phyloP scores from a whole-genome alignment of 2,888 invertebrate genomes.

The Diabrotica balteata region DNA sequence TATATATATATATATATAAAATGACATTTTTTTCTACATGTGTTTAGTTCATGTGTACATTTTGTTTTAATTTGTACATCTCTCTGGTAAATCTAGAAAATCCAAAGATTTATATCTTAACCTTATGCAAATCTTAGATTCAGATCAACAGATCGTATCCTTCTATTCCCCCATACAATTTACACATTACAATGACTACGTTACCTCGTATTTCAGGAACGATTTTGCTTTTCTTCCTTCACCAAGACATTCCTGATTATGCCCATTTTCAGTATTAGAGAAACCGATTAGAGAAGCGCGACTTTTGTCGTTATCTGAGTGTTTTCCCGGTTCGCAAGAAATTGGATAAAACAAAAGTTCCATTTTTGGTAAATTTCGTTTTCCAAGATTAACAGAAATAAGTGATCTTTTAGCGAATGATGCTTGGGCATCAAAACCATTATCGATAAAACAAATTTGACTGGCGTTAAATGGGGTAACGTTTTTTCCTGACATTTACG shows the following conservation, averaged over 20 bases:
- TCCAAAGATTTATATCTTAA: too few relatives aligned
- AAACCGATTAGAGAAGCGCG: conserved; percentile 1
- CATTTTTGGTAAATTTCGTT: conserved; percentile 1
- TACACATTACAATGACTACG: too few relatives aligned
- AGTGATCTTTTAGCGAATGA: not conserved
- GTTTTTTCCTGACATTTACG: not conserved
- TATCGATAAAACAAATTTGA: not conserved
- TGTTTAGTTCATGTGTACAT: too few relatives aligned
- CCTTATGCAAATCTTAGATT: too few relatives aligned
- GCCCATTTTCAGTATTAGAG: not conserved
- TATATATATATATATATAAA: too few relatives aligned
- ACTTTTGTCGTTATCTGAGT: not conserved
- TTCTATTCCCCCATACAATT: too few relatives aligned
- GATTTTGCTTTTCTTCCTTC: too few relatives aligned
- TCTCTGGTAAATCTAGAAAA: too few relatives aligned
- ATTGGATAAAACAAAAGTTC: conserved; percentile 1
- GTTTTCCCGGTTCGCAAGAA: not conserved
- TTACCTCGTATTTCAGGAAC: too few relatives aligned
- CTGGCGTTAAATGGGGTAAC: not conserved
- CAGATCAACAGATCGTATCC: too few relatives aligned
- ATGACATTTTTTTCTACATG: too few relatives aligned
- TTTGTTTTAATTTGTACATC: too few relatives aligned
- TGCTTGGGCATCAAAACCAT: not conserved
- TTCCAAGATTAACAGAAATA: not conserved
- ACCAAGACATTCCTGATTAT: not conserved